These are phyloP conservation scores for Altica lythri DNA, from an alignment of 2,888 invertebrate species.

Conservation along the genomic window DNA sequence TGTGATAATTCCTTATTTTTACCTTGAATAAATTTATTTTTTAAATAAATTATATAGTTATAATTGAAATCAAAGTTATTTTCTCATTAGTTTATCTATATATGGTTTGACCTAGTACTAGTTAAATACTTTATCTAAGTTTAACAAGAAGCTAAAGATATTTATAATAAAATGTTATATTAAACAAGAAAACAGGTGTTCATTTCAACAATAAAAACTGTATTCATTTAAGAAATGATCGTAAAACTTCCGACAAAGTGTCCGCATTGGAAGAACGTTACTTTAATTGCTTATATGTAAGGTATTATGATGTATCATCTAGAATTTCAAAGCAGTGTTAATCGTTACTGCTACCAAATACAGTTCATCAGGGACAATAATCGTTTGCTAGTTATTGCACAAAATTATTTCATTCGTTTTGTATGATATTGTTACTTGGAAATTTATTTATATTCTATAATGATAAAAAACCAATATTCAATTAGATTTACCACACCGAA, in stretches of 20 bases:
- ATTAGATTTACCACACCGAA: conserved; percentile 1
- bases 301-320: conserved; percentile 49
- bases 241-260: conserved; percentile 46
- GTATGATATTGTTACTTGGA: conserved; percentile 33
- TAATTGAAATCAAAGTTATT: no score
- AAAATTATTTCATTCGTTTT: conserved; percentile 38
- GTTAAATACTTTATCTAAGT: conserved; percentile 18
- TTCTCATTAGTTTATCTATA: conserved; percentile 10
- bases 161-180: conserved; percentile 37
- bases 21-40: no score
- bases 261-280: conserved; percentile 43
- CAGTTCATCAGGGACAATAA: conserved; percentile 35
- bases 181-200: conserved; percentile 40
- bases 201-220: conserved; percentile 38
- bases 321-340: conserved; percentile 48
- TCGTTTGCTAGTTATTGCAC: conserved; percentile 35
- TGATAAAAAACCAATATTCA: conserved; percentile 22
- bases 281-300: conserved; percentile 48
- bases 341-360: conserved; percentile 42
- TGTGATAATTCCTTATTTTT: no score
- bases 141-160: conserved; percentile 31
- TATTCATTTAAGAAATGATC: conserved; percentile 35
- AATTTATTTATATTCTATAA: conserved; percentile 23
- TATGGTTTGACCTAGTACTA: conserved; percentile 23
- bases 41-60: no score